Conservation (phyloP, 2,888 invertebrate genomes). For the Sepiola atlantica region DNA sequence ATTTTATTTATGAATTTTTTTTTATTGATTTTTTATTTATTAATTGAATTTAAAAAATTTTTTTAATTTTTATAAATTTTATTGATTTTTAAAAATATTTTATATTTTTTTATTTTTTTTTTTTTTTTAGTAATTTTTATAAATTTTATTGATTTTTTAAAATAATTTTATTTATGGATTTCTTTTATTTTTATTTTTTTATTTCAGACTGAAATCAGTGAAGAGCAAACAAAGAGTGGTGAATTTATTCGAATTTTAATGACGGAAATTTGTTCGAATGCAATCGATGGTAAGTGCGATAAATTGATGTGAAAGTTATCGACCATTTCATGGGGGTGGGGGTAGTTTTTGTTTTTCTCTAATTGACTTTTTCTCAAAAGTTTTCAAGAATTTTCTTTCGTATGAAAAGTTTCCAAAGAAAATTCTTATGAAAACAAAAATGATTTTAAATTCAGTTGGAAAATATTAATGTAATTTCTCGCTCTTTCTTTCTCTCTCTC, state of each 20-base stretch:
- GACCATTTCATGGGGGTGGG: not conserved
- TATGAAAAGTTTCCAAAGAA: too few species aligned
- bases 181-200: not conserved
- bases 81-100: too few species aligned
- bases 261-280: slow-evolving; percentile 40
- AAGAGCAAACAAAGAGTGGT: not conserved
- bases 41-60: too few species aligned
- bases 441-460: not conserved
- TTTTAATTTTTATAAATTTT: too few species aligned
- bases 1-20: too few species aligned
- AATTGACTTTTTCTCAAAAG: too few species aligned
- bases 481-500: not conserved
- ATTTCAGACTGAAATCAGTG: not conserved
- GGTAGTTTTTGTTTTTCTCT: not conserved
- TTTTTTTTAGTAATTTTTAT: too few species aligned
- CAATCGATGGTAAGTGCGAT: not conserved
- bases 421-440: too few species aligned
- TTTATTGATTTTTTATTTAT: too few species aligned
- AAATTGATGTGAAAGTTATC: not conserved
- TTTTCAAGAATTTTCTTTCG: too few species aligned
- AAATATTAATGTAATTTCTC: not conserved
- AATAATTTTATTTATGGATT: too few species aligned
- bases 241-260: slow-evolving; percentile 35
- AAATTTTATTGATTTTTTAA: too few species aligned
- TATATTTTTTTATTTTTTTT: not conserved